Evolutionary conservation across 2,113 vertebrate species (phyloP), one percentile per base, ranked within the genome.

Genomic region (Notechis scutatus): DNA sequence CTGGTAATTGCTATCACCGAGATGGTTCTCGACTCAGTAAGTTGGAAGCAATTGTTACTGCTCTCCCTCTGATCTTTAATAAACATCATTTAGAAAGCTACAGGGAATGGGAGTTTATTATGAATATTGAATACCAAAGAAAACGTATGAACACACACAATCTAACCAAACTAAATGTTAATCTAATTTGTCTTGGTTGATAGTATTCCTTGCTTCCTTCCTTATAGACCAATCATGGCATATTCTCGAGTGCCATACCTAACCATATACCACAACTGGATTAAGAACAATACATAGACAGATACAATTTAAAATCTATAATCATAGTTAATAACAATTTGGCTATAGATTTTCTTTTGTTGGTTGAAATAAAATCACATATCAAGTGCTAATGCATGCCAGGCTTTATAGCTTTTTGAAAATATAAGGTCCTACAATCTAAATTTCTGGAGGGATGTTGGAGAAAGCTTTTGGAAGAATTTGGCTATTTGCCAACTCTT

Each of bases 21-120:
- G 98, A 99, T 7, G 98, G 99, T 93, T 98, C 98, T 0, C 97
- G 96, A 90, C 97, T 99, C 87, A 98, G 99, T 99, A 96, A 74
- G 98, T 98, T 88, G 85, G 56, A n/a, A 81, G 23, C 0, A 2
- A 4, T 14, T 4, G 88, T 56, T 2, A 21, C 85, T 20, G 34
- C 93, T 91, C 8, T 94, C 18, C 10, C 20, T 34, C 89, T 95
- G 57, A n/a, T 91, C 4, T 45, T 50, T 86, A 15, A 0, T 0
- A 56, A 23, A 5, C 15, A 12, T 0, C 8, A 87, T 94, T 64
- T 95, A 39, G 5, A 89, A 47, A 87, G 86, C 91, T 26, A 29
- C 87, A 93, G 14, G 3, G 0, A 54, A 1, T 86, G 93, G 24
- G 89, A 85, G 39, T 3, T 87, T 93, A 42, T 81, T 92, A 90